Percentiles rank a stretch among this genome's conserved stretches.
phyloP scores from a whole-genome alignment of 1,140 invertebrate genomes.

The Daktulosphaira vitifoliae region DNA sequence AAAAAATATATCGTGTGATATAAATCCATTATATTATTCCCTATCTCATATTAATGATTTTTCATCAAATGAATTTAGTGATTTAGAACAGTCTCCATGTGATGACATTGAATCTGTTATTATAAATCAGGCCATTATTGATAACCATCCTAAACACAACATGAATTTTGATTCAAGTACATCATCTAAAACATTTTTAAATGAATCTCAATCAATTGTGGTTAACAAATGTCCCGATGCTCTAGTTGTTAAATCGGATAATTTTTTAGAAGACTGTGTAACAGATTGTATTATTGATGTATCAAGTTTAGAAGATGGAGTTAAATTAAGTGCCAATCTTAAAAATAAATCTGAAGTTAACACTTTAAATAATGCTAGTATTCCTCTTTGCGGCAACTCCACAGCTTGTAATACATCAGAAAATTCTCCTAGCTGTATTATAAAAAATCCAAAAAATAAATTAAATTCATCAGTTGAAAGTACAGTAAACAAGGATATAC shows the following conservation, averaged over 20 bases:
- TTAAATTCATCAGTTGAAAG: not conserved
- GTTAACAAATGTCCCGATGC: not conserved
- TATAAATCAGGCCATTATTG: constrained; percentile 1
- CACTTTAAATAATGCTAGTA: not conserved
- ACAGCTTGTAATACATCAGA: too few relatives aligned
- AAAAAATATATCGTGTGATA: constrained; percentile 22
- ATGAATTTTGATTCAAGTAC: constrained; percentile 14
- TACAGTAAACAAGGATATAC: not conserved
- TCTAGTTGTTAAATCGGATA: not conserved
- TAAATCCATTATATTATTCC: constrained; percentile 29
- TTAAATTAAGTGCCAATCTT: not conserved
- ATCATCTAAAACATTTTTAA: not conserved
- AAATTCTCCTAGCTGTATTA: too few relatives aligned
- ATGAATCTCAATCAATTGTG: not conserved
- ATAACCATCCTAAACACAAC: not conserved
- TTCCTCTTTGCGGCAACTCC: not conserved
- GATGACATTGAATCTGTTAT: constrained; percentile 11
- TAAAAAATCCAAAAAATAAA: too few relatives aligned
- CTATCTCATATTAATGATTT: constrained; percentile 17
- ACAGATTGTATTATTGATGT: not conserved
- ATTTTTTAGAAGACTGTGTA: not conserved
- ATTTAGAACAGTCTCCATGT: constrained; percentile 10
- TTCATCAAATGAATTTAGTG: constrained; percentile 24
- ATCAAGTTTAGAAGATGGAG: not conserved
- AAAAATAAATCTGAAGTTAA: not conserved